Conservation (phyloP, 2,113 vertebrate species). For the Otis tarda region DNA sequence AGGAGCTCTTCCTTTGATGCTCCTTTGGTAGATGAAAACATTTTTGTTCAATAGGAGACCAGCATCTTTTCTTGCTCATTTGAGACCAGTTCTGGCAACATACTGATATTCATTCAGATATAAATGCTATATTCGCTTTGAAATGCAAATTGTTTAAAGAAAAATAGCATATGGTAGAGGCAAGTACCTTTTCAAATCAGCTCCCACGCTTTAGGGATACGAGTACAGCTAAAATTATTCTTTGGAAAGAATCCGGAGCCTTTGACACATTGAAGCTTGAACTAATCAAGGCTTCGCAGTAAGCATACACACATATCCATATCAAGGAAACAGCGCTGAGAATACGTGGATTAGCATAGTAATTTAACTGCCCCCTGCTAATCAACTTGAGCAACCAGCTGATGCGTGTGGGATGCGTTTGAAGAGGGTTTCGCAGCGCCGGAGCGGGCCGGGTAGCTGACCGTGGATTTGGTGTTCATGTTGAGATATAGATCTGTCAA, state of each 20-base stretch:
- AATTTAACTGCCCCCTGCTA: slow-evolving; percentile 74
- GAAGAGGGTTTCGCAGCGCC: slow-evolving; percentile 27
- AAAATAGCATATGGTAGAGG: slow-evolving; percentile 82
- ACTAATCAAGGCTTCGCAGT: slow-evolving; percentile 73
- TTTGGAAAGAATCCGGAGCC: slow-evolving; percentile 73
- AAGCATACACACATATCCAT: slow-evolving; percentile 70
- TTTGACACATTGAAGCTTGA: slow-evolving; percentile 73
- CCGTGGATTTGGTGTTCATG: not conserved
- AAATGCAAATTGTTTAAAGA: slow-evolving; percentile 84
- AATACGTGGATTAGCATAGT: slow-evolving; percentile 75
- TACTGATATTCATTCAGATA: slow-evolving; percentile 78
- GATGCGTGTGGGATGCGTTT: slow-evolving; percentile 26
- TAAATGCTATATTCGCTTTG: slow-evolving; percentile 75
- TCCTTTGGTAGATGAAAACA: slow-evolving; percentile 76
- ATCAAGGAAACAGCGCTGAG: slow-evolving; percentile 70
- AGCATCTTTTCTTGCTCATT: slow-evolving; percentile 72
- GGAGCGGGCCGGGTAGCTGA: slow-evolving; percentile 10
- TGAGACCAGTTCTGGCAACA: slow-evolving; percentile 74
- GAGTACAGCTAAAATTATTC: slow-evolving; percentile 75
- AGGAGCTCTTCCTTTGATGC: slow-evolving; percentile 69
- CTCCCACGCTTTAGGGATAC: slow-evolving; percentile 69
- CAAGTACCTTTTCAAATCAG: slow-evolving; percentile 80
- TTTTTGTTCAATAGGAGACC: slow-evolving; percentile 72
- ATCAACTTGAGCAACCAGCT: slow-evolving; percentile 67
- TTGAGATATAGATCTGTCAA: not conserved